Conservation (phyloP, 1,140 invertebrate genomes). For the Conus ventricosus region DNA sequence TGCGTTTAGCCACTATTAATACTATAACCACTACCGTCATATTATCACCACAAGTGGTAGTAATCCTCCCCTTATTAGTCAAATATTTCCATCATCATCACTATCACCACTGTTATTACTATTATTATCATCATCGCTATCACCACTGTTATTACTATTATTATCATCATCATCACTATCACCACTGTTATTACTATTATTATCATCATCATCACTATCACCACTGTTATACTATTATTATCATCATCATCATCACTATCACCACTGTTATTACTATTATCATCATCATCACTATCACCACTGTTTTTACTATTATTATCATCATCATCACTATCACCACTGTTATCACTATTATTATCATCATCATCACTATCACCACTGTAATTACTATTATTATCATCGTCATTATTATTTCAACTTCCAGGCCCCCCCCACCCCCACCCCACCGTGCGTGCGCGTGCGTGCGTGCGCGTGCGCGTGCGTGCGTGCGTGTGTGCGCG, state of each 20-base stretch:
- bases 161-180: neutral
- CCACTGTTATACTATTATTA: neutral
- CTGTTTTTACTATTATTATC: slow-evolving; percentile 16
- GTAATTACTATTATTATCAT: slow-evolving; percentile 6
- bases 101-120: no score
- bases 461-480: no score
- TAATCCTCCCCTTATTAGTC: no score
- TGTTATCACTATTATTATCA: slow-evolving; percentile 11
- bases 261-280: neutral
- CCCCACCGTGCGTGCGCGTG: no score
- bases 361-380: slow-evolving; percentile 11
- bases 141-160: no score
- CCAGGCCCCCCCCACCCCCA: no score
- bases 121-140: no score
- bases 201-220: neutral
- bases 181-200: neutral
- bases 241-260: neutral
- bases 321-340: slow-evolving; percentile 7
- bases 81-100: no score
- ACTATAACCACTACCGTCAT: no score
- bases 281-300: neutral
- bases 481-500: no score
- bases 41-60: no score
- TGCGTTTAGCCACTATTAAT: no score
- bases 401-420: neutral